Evolutionary conservation across 1,140 invertebrate genomes (phyloP).

Genomic region (Ylistrum balloti): DNA sequence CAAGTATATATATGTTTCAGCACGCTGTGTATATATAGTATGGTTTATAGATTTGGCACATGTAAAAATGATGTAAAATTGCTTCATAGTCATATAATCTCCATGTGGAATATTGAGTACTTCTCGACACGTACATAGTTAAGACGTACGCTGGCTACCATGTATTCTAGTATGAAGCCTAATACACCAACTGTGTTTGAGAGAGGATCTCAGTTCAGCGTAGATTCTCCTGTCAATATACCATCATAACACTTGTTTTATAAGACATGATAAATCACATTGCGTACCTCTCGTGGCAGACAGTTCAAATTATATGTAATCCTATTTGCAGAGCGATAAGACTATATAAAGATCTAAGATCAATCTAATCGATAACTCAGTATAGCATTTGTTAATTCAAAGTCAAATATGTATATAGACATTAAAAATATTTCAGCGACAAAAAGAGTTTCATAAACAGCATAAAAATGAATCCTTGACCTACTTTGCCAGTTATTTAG

Average conservation of each 20-base stretch:
- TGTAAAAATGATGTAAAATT: background rate
- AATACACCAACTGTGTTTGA: conserved; percentile 1
- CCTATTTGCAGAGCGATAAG: background rate
- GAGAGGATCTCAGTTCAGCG: background rate
- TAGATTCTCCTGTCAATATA: background rate
- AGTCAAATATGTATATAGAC: background rate
- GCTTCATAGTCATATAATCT: background rate
- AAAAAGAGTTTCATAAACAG: too few relatives aligned
- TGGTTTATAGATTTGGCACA: background rate
- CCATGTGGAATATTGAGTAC: background rate
- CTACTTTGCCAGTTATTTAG: too few relatives aligned
- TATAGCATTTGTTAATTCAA: background rate
- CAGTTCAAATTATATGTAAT: conserved; percentile 4
- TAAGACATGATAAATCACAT: background rate
- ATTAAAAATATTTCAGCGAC: background rate
- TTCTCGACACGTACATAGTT: background rate
- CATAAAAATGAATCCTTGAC: too few relatives aligned
- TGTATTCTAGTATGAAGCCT: background rate
- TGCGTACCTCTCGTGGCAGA: background rate
- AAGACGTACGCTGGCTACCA: background rate
- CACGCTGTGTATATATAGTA: background rate
- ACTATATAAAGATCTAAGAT: background rate
- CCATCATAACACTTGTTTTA: background rate
- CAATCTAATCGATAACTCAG: background rate
- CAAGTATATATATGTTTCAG: background rate